phyloP scores from a whole-genome alignment of 2,797 vertebrate species.

The Poeciliopsis presidionis region DNA sequence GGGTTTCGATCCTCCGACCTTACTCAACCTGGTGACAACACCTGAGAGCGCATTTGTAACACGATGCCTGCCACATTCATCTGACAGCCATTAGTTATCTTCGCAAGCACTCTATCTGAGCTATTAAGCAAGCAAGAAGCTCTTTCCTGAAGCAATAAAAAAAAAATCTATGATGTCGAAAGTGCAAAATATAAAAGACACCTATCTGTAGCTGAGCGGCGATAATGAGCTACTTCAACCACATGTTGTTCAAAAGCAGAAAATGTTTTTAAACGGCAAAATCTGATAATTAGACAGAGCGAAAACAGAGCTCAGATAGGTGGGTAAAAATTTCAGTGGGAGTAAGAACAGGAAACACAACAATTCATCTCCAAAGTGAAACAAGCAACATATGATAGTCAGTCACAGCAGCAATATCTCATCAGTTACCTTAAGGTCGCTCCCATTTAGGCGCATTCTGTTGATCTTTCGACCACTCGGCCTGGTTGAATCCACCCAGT shows the following conservation, averaged over 20 bases:
- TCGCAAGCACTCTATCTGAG: conserved; percentile 19
- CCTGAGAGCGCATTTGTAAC: conserved; percentile 26
- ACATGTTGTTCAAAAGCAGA: background rate
- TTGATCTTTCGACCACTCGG: conserved; percentile 97
- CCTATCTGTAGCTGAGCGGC: conserved; percentile 24
- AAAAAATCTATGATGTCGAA: conserved; percentile 38
- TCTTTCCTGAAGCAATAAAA: conserved; percentile 24
- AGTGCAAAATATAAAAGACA: conserved; percentile 36
- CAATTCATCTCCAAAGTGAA: conserved; percentile 14
- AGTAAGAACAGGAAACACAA: conserved; percentile 10
- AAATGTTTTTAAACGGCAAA: conserved; percentile 8
- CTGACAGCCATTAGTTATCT: conserved; percentile 37
- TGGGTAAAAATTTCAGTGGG: background rate
- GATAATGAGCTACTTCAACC: conserved; percentile 33
- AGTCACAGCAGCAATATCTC: conserved; percentile 5
- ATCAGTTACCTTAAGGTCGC: conserved; percentile 91
- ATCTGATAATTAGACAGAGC: conserved; percentile 10
- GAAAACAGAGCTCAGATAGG: background rate
- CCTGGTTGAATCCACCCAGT: conserved; percentile 98
- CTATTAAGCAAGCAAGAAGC: conserved; percentile 25
- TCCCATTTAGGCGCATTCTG: conserved; percentile 96
- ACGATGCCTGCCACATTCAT: conserved; percentile 29
- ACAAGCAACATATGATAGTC: conserved; percentile 17
- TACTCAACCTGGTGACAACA: conserved; percentile 43
- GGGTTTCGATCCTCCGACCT: conserved; percentile 49